These are phyloP conservation scores for Champsocephalus gunnari DNA, from an alignment of 2,797 vertebrate species.

Conservation along the genomic window DNA sequence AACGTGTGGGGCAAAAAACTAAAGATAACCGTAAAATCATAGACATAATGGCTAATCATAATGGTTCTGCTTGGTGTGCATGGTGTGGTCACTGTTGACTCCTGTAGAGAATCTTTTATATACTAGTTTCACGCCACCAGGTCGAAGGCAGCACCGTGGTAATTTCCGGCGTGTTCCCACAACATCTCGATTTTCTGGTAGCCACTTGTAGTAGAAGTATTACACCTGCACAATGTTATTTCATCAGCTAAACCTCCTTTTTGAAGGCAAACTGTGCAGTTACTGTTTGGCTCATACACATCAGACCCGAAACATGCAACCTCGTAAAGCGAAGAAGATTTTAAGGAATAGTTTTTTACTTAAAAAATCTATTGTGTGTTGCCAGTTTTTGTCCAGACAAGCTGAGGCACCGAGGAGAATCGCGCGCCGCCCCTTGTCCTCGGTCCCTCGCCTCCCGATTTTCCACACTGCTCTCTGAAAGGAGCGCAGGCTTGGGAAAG, in stretches of 20 bases:
- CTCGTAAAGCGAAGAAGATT: constrained; percentile 8
- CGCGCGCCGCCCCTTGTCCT: constrained; percentile 83
- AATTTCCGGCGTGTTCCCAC: constrained; percentile 81
- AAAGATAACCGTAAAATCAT: constrained; percentile 65
- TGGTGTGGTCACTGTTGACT: constrained; percentile 52
- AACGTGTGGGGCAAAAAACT: constrained; percentile 69
- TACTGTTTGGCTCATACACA: background rate
- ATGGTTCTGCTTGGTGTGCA: constrained; percentile 54
- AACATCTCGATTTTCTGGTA: constrained; percentile 86
- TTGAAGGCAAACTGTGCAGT: background rate
- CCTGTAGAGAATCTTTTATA: constrained; percentile 79
- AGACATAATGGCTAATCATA: constrained; percentile 66
- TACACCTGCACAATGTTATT: constrained; percentile 22
- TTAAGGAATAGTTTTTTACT: constrained; percentile 37
- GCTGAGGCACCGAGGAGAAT: constrained; percentile 87
- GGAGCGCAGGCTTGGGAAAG: constrained; percentile 82
- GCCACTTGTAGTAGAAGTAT: constrained; percentile 20
- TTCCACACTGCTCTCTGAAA: constrained; percentile 85
- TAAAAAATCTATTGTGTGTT: constrained; percentile 65
- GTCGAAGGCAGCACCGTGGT: constrained; percentile 81
- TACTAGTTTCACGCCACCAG: constrained; percentile 83
- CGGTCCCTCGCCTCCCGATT: constrained; percentile 82
- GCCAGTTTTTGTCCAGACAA: constrained; percentile 71
- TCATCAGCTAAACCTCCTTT: background rate
- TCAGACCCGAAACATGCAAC: background rate